These are phyloP conservation scores for Nautilus pompilius DNA, from an alignment of 1,140 invertebrate species.

Conservation along the genomic window DNA sequence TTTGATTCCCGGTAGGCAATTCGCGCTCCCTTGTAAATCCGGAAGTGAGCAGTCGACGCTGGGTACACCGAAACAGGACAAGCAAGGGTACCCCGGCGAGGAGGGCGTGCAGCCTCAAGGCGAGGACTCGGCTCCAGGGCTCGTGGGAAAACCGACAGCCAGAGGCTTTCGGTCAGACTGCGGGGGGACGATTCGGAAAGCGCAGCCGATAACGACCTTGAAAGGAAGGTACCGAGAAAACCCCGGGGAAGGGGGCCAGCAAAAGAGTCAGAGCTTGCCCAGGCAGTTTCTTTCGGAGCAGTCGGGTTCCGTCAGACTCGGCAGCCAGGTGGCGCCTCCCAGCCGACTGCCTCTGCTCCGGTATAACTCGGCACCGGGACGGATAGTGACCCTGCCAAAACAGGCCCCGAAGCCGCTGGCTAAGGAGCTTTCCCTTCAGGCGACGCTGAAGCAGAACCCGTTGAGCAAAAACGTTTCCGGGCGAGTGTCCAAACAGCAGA, in stretches of 20 bases:
- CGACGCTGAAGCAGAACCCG: not conserved
- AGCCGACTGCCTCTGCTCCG: conserved; percentile 24
- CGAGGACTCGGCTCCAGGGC: not conserved
- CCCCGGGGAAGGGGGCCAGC: conserved; percentile 11
- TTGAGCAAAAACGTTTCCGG: conserved; percentile 9
- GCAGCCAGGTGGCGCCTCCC: conserved; percentile 19
- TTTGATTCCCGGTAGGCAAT: not conserved
- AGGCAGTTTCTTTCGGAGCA: conserved; percentile 10
- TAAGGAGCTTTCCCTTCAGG: not conserved
- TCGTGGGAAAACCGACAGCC: not conserved
- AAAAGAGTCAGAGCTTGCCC: conserved; percentile 22
- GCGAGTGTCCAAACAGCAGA: conserved; percentile 14
- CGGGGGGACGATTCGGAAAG: conserved; percentile 22
- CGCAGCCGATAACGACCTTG: conserved; percentile 45
- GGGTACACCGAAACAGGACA: not conserved
- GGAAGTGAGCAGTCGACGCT: not conserved
- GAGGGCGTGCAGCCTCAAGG: too few relatives aligned
- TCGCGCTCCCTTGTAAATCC: not conserved
- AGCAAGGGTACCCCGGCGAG: not conserved
- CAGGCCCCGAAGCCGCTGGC: conserved; percentile 18
- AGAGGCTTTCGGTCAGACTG: not conserved
- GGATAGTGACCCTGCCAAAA: conserved; percentile 43
- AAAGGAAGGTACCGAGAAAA: conserved; percentile 30
- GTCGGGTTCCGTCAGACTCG: conserved; percentile 18
- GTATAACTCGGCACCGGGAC: conserved; percentile 43